Evolutionary conservation across 2,888 invertebrate genomes (phyloP), one percentile per base, ranked within the genome.

Genomic region (Sympetrum striolatum): DNA sequence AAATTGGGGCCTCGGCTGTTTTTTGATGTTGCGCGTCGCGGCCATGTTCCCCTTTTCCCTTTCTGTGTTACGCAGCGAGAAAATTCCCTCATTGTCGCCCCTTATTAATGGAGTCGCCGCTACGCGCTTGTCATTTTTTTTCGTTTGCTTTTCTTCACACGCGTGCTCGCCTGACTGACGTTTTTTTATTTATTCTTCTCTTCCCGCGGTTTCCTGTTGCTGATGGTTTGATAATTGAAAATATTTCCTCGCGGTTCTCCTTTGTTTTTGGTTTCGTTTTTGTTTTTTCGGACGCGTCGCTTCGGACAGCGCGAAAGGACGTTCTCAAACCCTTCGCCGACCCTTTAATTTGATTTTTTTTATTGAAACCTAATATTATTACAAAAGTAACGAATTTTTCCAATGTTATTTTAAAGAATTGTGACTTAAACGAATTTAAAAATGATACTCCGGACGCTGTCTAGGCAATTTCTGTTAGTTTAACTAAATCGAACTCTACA

Each of bases 191-290:
- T 58, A n/a, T 44, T 53, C 15, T 58, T 31, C 53, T 25, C 58
- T 53, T 31, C 58, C 53, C 8, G 5, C 44, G 44, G 18, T n/a
- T 22, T 44, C n/a, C 81, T 25, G 44, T 53, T 35, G 82, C 25
- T 82, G 81, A 58, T 58, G n/a, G 82, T 48, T 82, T 82, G 82
- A 58, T 35, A 58, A 82, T 82, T 82, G 35, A 82, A 82, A 82
- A 82, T 58, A 58, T 82, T 82, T 58, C 53, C 53, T 58, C 82
- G 82, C 53, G 53, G 22, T 31, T 35, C 25, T 25, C 44, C n/a
- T 31, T 22, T 53, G 15, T 53, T 53, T 53, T 53, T 53, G 25
- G n/a, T 81, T 81, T 81, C 25, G 73, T 73, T 73, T 73, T 25
- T 25, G 73, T 73, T 73, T 25, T 0, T 1, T 14, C 12, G 25